Percentiles rank a stretch among this genome's conserved stretches.
These are phyloP conservation scores for Oikopleura vanhoeffeni DNA, from an alignment of 23 tunicate genomes.

Conservation along the genomic window DNA sequence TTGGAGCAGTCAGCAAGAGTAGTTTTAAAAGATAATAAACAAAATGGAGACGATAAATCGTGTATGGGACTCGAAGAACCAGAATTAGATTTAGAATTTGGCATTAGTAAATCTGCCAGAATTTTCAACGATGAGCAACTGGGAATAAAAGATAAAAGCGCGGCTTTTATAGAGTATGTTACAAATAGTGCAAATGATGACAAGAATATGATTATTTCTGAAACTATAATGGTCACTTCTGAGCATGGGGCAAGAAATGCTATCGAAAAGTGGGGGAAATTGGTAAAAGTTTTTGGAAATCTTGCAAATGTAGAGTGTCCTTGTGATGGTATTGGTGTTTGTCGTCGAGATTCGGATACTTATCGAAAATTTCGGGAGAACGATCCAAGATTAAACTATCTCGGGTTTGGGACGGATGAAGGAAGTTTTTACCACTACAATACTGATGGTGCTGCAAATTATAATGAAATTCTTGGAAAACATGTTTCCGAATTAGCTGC, in stretches of 20 bases:
- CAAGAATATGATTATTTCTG: neutral
- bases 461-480: too few species aligned
- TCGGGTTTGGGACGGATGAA: neutral
- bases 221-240: neutral
- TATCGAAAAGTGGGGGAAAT: neutral
- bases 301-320: neutral
- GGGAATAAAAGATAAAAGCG: too few species aligned
- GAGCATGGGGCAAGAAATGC: neutral
- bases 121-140: neutral
- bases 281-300: neutral
- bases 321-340: neutral
- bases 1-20: neutral
- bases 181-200: neutral
- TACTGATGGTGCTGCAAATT: neutral
- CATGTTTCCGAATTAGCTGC: too few species aligned
- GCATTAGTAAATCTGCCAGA: neutral
- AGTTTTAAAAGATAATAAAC: too few species aligned
- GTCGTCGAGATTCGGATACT: too few species aligned
- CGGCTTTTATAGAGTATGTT: neutral
- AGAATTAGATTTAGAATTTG: neutral
- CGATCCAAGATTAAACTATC: neutral
- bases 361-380: neutral
- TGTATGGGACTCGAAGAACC: too few species aligned
- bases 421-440: neutral
- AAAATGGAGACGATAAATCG: too few species aligned